Conservation (phyloP, 2,113 vertebrate species). For the Rana temporaria region DNA sequence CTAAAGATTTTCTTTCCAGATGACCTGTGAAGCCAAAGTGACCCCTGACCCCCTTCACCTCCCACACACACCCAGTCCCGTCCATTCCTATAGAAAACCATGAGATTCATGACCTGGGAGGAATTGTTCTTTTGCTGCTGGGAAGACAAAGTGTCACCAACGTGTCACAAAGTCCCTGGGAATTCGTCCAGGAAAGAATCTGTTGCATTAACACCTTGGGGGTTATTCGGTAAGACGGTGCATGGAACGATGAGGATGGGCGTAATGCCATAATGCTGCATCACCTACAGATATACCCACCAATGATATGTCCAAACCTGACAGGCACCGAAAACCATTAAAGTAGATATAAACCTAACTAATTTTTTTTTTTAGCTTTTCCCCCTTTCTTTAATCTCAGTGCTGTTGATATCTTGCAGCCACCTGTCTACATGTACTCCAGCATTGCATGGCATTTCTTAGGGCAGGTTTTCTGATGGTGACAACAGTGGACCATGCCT, state of each 20-base stretch:
- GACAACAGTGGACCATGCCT: no score
- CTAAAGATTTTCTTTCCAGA: slow-evolving; percentile 80
- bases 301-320: no score
- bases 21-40: slow-evolving; percentile 65
- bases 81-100: slow-evolving; percentile 69
- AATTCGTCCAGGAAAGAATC: slow-evolving; percentile 55
- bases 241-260: background rate
- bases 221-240: background rate
- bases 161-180: slow-evolving; percentile 67
- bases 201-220: slow-evolving; percentile 55
- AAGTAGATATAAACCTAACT: no score
- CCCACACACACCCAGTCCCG: slow-evolving; percentile 69
- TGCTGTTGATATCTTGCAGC: no score
- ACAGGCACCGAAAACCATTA: no score
- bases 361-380: no score
- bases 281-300: no score
- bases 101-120: slow-evolving; percentile 61
- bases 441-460: no score
- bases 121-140: slow-evolving; percentile 77
- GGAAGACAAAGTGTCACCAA: slow-evolving; percentile 70
- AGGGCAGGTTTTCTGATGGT: no score
- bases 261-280: background rate
- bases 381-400: no score
- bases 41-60: slow-evolving; percentile 66
- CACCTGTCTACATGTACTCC: no score